Evolutionary conservation across 2,113 vertebrate genomes (phyloP).

Genomic region (Capreolus pygargus): DNA sequence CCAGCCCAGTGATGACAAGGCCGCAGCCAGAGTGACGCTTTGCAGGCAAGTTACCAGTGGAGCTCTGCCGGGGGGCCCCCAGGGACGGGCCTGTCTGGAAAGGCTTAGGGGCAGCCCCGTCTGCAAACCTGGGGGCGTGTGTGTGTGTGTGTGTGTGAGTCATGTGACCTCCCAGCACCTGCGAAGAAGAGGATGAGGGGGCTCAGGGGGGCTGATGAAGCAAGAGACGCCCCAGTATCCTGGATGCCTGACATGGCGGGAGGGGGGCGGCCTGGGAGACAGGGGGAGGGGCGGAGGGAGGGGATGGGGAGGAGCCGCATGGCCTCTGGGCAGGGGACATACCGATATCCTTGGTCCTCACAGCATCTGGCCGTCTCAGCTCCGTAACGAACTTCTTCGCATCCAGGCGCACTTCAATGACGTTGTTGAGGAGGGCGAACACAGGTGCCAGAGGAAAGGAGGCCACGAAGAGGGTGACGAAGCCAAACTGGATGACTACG

Average conservation of each 20-base stretch:
- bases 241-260: neutral
- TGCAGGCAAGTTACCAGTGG: neutral
- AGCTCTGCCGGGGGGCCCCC: neutral
- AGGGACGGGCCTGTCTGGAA: neutral
- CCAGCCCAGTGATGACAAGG: neutral
- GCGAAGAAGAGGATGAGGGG: neutral
- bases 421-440: slow-evolving; percentile 96
- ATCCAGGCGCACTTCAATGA: slow-evolving; percentile 97
- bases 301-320: rapidly evolving
- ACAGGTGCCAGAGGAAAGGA: slow-evolving; percentile 96
- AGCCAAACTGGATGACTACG: slow-evolving; percentile 96
- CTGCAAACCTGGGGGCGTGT: neutral
- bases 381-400: slow-evolving; percentile 96
- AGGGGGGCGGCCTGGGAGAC: rapidly evolving
- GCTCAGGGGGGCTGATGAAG: neutral
- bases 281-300: rapidly evolving
- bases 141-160: neutral
- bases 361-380: slow-evolving; percentile 91
- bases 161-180: neutral
- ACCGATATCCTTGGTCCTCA: slow-evolving; percentile 97
- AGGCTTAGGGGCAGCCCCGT: neutral
- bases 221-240: neutral
- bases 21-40: neutral
- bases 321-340: slow-evolving; percentile 32
- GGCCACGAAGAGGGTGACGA: slow-evolving; percentile 97